Evolutionary conservation across 2,888 invertebrate genomes (phyloP), one percentile per base, ranked within the genome.

Genomic region (Diarsia brunnea): DNA sequence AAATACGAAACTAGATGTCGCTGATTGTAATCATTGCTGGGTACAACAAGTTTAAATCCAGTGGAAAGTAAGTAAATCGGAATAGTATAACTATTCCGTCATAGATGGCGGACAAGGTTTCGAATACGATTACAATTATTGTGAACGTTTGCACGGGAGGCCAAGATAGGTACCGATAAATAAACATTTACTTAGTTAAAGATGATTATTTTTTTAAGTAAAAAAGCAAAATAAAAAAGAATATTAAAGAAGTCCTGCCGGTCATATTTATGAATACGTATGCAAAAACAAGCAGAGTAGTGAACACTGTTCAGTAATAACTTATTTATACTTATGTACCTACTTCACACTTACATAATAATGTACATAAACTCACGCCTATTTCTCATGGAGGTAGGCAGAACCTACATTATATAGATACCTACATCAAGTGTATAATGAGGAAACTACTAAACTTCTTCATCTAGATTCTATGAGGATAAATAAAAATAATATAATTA

Each of bases 1-100:
- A 16, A 53, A 4, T 16, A n/a, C 47, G 14, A 75, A 63, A 45
- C 47, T 76, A 79, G 79, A 79, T 81, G 82, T 43, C 79, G 1
- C 82, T 79, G 19, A 58, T 49, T 14, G 8, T 16, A 1, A 27
- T 1, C 24, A 47, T 16, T 4, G 8, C 38, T 8, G 2, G 0
- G 10, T 58, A 64, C 64, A 31, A 65, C 27, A 10, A 51, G 51
- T 51, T 21, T 51, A 49, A 8, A 19, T 19, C 24, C 27, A 58
- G 58, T 58, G 27, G 14, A 16, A 58, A 2, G 10, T 12, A 49
- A 11, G 11, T 45, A 7, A 72, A 21, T 2, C 38, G 24, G 0
- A 53, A 65, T 53, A 70, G 49, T 60, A 47, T 10, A 27, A 8
- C 60, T 78, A 75, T 31, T 79, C 60, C 8, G 7, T 68, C 55